These are phyloP conservation scores for Archaeoteleia sp. DNA, from an alignment of 2,888 invertebrate species.

Conservation along the genomic window DNA sequence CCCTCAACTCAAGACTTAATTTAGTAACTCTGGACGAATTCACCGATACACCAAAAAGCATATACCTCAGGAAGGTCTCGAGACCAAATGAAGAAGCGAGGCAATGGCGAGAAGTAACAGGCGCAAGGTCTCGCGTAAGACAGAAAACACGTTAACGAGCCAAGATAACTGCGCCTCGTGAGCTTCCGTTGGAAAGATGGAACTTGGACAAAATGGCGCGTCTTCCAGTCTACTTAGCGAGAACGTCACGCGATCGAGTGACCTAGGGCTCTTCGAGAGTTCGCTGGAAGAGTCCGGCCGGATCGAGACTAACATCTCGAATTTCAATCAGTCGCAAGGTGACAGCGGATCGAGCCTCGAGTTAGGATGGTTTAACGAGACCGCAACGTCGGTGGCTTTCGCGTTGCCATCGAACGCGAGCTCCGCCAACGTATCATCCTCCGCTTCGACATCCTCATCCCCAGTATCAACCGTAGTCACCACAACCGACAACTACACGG, in stretches of 20 bases:
- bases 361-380: conserved; percentile 63
- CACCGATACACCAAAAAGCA: not conserved
- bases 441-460: conserved; percentile 16
- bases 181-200: conserved; percentile 48
- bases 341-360: conserved; percentile 50
- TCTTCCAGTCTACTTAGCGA: conserved; percentile 45
- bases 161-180: conserved; percentile 34
- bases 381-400: conserved; percentile 17
- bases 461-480: conserved; percentile 51
- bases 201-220: conserved; percentile 44
- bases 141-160: conserved; percentile 27
- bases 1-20: too few relatives aligned
- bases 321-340: conserved; percentile 16
- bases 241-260: conserved; percentile 47
- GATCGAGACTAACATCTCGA: conserved; percentile 29
- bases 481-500: conserved; percentile 65
- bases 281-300: conserved; percentile 29
- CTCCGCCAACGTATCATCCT: conserved; percentile 18
- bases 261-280: conserved; percentile 34
- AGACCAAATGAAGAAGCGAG: not conserved
- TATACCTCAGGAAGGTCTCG: too few relatives aligned
- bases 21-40: too few relatives aligned
- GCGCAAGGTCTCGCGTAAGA: conserved; percentile 18
- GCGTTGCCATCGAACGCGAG: conserved; percentile 15
- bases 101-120: conserved; percentile 24